Percentiles rank a stretch among this genome's conserved stretches.
phyloP scores from a whole-genome alignment of 1,140 invertebrate species.

The Babylonia areolata region DNA sequence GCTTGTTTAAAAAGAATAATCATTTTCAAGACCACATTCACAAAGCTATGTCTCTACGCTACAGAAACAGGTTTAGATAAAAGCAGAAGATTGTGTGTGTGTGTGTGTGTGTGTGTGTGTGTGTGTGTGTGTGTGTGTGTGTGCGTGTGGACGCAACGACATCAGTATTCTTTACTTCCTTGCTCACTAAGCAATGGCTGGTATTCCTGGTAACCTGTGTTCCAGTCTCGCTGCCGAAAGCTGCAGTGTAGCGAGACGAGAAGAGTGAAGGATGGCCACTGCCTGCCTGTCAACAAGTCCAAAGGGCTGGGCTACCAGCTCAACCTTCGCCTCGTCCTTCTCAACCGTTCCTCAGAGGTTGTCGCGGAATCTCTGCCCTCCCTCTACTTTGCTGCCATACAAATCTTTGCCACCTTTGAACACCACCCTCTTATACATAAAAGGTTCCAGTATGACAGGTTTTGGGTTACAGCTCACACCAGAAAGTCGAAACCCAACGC shows the following conservation, averaged over 20 bases:
- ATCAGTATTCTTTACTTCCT: too few species aligned
- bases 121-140: too few species aligned
- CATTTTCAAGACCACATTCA: too few species aligned
- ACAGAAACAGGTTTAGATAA: too few species aligned
- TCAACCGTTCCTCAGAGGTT: not conserved
- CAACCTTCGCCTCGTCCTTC: not conserved
- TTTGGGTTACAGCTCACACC: not conserved
- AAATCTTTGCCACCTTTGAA: not conserved
- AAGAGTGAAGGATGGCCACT: not conserved
- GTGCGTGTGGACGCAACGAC: too few species aligned
- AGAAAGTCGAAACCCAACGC: not conserved
- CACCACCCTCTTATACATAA: not conserved
- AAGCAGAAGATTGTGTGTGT: too few species aligned
- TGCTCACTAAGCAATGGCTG: too few species aligned
- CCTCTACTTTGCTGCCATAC: not conserved
- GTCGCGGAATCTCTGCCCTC: not conserved
- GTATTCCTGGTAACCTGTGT: too few species aligned
- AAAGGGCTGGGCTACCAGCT: not conserved
- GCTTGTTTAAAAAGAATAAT: too few species aligned
- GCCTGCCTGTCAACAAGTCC: not conserved
- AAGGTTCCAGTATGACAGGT: not conserved
- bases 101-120: too few species aligned
- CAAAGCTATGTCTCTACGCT: too few species aligned
- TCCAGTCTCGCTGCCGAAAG: not conserved
- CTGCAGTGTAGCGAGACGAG: not conserved